Base-by-base conservation (phyloP, 2,797 vertebrate genomes). In the Decapterus maruadsi region DNA sequence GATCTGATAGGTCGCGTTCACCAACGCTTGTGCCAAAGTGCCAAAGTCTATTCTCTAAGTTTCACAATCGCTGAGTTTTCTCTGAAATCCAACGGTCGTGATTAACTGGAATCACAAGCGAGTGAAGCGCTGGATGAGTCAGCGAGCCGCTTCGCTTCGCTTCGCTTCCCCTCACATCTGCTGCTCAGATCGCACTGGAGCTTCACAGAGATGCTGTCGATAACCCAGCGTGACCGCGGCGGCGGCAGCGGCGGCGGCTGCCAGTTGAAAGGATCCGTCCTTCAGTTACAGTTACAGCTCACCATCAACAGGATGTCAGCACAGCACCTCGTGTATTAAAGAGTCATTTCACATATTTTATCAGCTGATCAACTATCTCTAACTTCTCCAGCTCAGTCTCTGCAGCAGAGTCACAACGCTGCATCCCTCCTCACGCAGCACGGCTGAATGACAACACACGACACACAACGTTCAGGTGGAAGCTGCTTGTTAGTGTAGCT, bases 121-220 rank as follows among this genome's bases (percentile, higher is more conserved):
- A 76, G 36, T 26, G 13, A 60, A 59, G 50, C 57, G 4, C 12
- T 1, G 7, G 19, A 77, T 75, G 76, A 83, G 72, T 83, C 76
- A 83, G 62, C 29, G 20, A 72, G 1, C 3, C 26, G 26, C 26
- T 26, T 26, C 26, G 26, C 26, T 3, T 26, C 26, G 26, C 26
- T 26, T 26, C 26, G 26, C 26, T 26, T 26, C 26, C 3, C 26
- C 3, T 26, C 13, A 56, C 34, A 46, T 65, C 43, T 75, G 66
- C 59, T 55, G 16, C 16, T 68, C n/a, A 55, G 14, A 36, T 62
- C 16, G 26, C 26, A n/a, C n/a, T n/a, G n/a, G n/a, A n/a, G 19
- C 17, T 62, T 69, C 45, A 58, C 19, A 73, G 45, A 51, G 45
- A 29, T 8, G 31, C 16, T 0, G 2, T 26, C 14, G 70, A 31